These are phyloP conservation scores for Prionailurus viverrinus DNA, from an alignment of 2,113 vertebrate species.

Conservation along the genomic window DNA sequence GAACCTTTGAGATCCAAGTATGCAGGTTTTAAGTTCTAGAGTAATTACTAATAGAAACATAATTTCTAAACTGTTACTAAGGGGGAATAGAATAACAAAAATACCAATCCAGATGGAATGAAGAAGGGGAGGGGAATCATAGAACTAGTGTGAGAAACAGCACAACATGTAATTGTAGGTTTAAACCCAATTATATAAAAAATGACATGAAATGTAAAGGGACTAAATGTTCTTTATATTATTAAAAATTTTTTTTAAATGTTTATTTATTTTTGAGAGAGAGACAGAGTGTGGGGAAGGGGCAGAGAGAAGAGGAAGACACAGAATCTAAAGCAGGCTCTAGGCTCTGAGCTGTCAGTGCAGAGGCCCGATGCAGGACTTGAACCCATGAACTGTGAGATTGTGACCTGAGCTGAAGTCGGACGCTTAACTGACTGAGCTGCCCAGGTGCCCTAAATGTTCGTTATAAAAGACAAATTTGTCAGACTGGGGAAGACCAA, in stretches of 20 bases:
- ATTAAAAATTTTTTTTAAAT: not conserved
- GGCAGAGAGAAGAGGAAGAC: not conserved
- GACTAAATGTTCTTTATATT: not conserved
- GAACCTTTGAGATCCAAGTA: not conserved
- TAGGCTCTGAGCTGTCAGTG: not conserved
- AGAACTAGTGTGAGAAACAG: not conserved
- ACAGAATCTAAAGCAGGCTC: not conserved
- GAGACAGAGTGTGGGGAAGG: not conserved
- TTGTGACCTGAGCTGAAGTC: not conserved
- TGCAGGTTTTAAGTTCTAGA: not conserved
- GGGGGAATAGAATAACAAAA: not conserved
- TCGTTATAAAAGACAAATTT: not conserved
- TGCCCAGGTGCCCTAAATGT: not conserved
- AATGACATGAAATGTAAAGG: not conserved
- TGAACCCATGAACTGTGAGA: not conserved
- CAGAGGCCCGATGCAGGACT: not conserved
- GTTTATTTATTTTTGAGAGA: not conserved
- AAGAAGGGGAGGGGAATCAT: not conserved
- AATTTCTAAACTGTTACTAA: not conserved
- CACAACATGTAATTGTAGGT: not conserved
- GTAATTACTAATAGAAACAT: not conserved
- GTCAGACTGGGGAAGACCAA: not conserved
- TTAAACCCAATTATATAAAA: not conserved
- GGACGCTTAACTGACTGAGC: not conserved
- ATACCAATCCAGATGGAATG: not conserved